phyloP scores from a whole-genome alignment of 2,888 invertebrate species.

The Trichopoda pennipes region DNA sequence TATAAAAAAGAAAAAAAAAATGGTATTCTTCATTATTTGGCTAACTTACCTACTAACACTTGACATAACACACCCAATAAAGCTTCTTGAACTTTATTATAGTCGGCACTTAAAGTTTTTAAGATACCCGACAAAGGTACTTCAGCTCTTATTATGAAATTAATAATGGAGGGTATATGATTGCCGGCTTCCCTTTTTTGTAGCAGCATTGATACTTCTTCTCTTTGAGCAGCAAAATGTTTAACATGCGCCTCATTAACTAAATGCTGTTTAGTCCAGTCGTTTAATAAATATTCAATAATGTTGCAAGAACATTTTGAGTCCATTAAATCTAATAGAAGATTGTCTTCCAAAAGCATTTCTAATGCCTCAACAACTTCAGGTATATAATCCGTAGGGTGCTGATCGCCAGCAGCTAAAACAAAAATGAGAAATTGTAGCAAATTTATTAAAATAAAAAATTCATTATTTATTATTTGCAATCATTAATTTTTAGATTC shows the following conservation, averaged over 20 bases:
- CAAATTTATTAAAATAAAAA: too few relatives aligned
- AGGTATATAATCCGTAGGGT: slow-evolving; percentile 84
- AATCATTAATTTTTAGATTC: too few relatives aligned
- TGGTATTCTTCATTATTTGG: not conserved
- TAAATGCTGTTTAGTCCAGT: slow-evolving; percentile 89
- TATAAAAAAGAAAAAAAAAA: not conserved
- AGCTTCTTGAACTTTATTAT: slow-evolving; percentile 93
- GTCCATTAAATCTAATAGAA: slow-evolving; percentile 93
- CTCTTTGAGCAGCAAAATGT: slow-evolving; percentile 84
- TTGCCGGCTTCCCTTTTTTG: slow-evolving; percentile 87
- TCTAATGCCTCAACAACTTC: slow-evolving; percentile 93
- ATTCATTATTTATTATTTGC: too few relatives aligned
- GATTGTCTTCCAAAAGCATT: slow-evolving; percentile 90
- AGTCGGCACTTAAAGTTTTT: slow-evolving; percentile 94
- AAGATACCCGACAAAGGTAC: slow-evolving; percentile 93
- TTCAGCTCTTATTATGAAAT: slow-evolving; percentile 92
- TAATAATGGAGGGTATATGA: slow-evolving; percentile 87
- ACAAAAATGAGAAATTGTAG: too few relatives aligned
- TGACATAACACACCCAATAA: slow-evolving; percentile 92
- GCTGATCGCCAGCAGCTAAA: slow-evolving; percentile 73
- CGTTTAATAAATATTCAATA: slow-evolving; percentile 90
- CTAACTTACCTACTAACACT: slow-evolving; percentile 87
- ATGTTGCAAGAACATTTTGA: slow-evolving; percentile 94
- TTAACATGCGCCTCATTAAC: slow-evolving; percentile 89
- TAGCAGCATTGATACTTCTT: slow-evolving; percentile 82